Evolutionary conservation across 2,113 vertebrate species (phyloP).

Genomic region (Siniperca knerii): DNA sequence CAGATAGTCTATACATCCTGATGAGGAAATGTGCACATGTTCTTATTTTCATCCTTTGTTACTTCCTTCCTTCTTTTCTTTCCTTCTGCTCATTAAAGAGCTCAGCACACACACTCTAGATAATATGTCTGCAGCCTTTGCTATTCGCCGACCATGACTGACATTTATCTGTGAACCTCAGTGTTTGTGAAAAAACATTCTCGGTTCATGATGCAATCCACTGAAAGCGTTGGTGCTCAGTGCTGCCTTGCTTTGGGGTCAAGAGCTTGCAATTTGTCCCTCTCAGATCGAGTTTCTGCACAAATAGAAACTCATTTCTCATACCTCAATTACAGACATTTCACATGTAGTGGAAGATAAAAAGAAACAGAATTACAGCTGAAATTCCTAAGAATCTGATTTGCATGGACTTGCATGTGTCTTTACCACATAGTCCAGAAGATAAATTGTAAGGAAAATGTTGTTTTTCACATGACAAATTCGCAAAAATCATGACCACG

Average conservation of each 20-base stretch:
- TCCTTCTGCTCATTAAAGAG: neutral
- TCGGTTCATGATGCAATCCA: constrained; percentile 14
- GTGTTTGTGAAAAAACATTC: constrained; percentile 3
- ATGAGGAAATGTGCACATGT: neutral
- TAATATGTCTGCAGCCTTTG: neutral
- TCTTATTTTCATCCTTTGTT: neutral
- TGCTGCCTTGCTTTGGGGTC: neutral
- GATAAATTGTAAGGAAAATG: neutral
- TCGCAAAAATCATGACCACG: too few relatives aligned
- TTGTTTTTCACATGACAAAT: neutral
- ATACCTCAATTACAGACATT: neutral
- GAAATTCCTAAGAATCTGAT: neutral
- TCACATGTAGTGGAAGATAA: neutral
- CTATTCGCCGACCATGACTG: neutral
- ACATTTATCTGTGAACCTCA: neutral
- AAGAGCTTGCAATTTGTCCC: constrained; percentile 26
- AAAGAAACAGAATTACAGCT: neutral
- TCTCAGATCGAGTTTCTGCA: constrained; percentile 27
- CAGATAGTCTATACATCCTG: neutral
- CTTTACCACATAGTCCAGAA: neutral
- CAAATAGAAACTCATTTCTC: constrained; percentile 9
- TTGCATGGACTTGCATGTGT: neutral
- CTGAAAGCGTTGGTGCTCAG: neutral
- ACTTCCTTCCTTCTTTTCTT: neutral
- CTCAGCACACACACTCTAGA: neutral